Conservation (phyloP, 1,140 invertebrate species). For the Pseudoatta argentina region DNA sequence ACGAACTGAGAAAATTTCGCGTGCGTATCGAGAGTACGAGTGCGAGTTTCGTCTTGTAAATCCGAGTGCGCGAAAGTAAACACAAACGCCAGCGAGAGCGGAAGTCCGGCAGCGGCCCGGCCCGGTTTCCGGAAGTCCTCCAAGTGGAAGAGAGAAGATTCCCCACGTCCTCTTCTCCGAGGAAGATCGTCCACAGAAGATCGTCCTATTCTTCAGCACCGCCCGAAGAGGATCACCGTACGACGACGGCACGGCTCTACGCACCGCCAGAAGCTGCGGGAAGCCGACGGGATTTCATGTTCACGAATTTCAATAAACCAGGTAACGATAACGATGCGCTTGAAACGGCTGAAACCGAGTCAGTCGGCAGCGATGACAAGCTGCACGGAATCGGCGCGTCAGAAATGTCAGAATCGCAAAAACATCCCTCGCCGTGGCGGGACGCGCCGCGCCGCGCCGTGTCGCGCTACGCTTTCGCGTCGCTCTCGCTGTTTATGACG, state of each 20-base stretch:
- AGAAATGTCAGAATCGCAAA: slow-evolving; percentile 53
- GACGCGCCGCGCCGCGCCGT: slow-evolving; percentile 48
- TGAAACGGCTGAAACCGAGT: too few relatives aligned
- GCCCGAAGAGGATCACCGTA: slow-evolving; percentile 66
- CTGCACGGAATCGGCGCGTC: slow-evolving; percentile 62
- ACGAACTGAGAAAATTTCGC: slow-evolving; percentile 8
- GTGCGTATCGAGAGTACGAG: slow-evolving; percentile 11
- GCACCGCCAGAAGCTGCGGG: slow-evolving; percentile 69
- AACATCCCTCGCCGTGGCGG: slow-evolving; percentile 21
- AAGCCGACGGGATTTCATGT: slow-evolving; percentile 82
- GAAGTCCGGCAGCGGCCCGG: not conserved
- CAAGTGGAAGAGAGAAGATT: not conserved
- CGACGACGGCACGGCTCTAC: slow-evolving; percentile 43
- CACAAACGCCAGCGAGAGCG: not conserved
- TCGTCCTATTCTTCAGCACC: slow-evolving; percentile 53
- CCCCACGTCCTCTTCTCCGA: slow-evolving; percentile 8
- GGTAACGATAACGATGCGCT: slow-evolving; percentile 77
- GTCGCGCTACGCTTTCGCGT: slow-evolving; percentile 26
- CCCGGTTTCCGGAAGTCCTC: slow-evolving; percentile 1
- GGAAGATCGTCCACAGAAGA: slow-evolving; percentile 66
- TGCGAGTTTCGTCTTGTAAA: slow-evolving; percentile 52
- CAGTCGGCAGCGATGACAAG: slow-evolving; percentile 45
- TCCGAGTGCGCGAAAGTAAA: slow-evolving; percentile 68
- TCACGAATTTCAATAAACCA: slow-evolving; percentile 83
- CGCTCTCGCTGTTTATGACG: slow-evolving; percentile 18